phyloP scores from a whole-genome alignment of 2,888 invertebrate genomes.

The Oegoconia quadripuncta region DNA sequence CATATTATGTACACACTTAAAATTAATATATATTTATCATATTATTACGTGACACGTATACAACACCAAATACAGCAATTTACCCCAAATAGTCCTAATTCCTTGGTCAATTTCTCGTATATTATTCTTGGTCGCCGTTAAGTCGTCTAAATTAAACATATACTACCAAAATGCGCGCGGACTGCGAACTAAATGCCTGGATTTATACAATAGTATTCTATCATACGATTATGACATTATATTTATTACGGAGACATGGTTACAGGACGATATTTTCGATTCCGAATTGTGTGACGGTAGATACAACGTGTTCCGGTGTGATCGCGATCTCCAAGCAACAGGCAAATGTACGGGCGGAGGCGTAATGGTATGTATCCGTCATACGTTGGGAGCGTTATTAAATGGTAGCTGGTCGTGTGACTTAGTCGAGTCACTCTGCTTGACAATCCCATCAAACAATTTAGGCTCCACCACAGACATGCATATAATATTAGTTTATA shows the following conservation, averaged over 20 bases:
- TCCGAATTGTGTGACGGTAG: neutral
- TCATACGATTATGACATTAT: constrained; percentile 3
- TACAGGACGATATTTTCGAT: neutral
- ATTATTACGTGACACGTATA: too few relatives aligned
- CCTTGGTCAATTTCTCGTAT: too few relatives aligned
- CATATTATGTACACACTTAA: too few relatives aligned
- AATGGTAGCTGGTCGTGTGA: neutral
- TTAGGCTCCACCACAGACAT: neutral
- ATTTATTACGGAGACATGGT: constrained; percentile 4
- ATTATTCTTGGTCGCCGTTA: too few relatives aligned
- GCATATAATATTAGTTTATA: neutral
- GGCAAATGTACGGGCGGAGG: constrained; percentile 2
- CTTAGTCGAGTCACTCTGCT: neutral
- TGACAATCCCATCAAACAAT: neutral
- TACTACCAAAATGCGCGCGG: too few relatives aligned
- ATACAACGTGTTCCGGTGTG: constrained; percentile 1
- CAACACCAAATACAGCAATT: too few relatives aligned
- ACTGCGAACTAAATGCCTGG: too few relatives aligned
- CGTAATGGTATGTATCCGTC: neutral
- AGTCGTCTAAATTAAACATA: too few relatives aligned
- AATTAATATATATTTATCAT: too few relatives aligned
- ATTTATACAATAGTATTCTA: too few relatives aligned
- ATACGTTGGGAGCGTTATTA: neutral
- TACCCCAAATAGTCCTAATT: too few relatives aligned
- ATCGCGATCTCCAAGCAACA: neutral